phyloP scores from a whole-genome alignment of 2,888 invertebrate species.

The Epistrophe eligans region DNA sequence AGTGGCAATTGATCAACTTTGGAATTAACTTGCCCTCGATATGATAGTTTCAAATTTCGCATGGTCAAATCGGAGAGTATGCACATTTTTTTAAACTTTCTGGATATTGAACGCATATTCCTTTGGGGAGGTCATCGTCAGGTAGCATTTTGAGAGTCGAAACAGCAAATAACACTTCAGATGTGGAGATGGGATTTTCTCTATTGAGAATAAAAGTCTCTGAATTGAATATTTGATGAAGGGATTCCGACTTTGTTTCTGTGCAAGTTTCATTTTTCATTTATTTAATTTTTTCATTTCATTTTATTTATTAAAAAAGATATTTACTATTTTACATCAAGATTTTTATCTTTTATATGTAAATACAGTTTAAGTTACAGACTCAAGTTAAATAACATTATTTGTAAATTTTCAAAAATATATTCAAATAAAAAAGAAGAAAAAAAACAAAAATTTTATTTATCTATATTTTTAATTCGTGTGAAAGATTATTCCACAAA shows the following conservation, averaged over 20 bases:
- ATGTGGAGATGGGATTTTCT: neutral
- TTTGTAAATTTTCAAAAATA: too few species aligned
- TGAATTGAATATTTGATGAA: constrained; percentile 80
- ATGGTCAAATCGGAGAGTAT: constrained; percentile 83
- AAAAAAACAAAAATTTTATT: too few species aligned
- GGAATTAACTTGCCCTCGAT: neutral
- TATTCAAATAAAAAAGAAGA: too few species aligned
- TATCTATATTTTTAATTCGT: too few species aligned
- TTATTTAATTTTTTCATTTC: too few species aligned
- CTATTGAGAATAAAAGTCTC: neutral
- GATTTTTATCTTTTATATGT: too few species aligned
- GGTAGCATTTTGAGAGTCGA: constrained; percentile 72
- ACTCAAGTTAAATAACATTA: too few species aligned
- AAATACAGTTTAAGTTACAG: too few species aligned
- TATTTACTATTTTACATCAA: too few species aligned
- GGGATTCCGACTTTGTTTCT: neutral
- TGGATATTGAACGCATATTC: constrained; percentile 86
- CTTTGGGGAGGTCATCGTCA: constrained; percentile 87
- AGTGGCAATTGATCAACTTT: neutral
- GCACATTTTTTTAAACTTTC: constrained; percentile 84
- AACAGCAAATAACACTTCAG: constrained; percentile 29
- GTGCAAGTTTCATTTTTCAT: too few species aligned
- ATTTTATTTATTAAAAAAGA: too few species aligned
- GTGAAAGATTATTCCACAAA: too few species aligned
- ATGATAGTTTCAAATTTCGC: constrained; percentile 78